Conservation (phyloP, 2,888 invertebrate species). For the Perdita meconis region DNA sequence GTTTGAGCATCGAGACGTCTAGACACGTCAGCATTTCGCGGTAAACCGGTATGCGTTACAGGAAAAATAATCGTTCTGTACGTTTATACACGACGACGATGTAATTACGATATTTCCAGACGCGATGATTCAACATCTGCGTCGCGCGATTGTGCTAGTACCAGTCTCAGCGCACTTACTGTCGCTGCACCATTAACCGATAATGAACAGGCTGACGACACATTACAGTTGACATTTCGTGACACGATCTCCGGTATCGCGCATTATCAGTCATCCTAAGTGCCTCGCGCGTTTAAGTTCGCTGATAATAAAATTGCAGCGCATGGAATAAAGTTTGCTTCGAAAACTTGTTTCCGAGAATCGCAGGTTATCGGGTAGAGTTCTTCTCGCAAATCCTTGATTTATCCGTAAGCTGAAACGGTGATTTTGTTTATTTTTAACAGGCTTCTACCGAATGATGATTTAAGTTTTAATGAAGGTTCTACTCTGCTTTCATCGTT, state of each 20-base stretch:
- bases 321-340: neutral
- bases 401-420: no score
- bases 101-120: conserved; percentile 59
- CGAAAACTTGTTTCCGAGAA: neutral
- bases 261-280: neutral
- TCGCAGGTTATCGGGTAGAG: no score
- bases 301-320: neutral
- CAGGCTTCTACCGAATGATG: no score
- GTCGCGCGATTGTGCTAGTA: conserved; percentile 49
- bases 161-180: conserved; percentile 44
- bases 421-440: no score
- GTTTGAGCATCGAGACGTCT: conserved; percentile 20
- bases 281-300: neutral
- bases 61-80: conserved; percentile 19
- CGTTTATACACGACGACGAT: conserved; percentile 4
- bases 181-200: conserved; percentile 47
- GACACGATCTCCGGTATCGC: no score
- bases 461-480: no score
- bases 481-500: no score
- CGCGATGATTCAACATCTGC: conserved; percentile 66
- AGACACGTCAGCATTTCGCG: conserved; percentile 41
- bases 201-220: conserved; percentile 26
- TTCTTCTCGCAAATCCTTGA: no score
- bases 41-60: conserved; percentile 9
- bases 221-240: neutral